Evolutionary conservation across 2,113 vertebrate species (phyloP).

Genomic region (Equus przewalskii): DNA sequence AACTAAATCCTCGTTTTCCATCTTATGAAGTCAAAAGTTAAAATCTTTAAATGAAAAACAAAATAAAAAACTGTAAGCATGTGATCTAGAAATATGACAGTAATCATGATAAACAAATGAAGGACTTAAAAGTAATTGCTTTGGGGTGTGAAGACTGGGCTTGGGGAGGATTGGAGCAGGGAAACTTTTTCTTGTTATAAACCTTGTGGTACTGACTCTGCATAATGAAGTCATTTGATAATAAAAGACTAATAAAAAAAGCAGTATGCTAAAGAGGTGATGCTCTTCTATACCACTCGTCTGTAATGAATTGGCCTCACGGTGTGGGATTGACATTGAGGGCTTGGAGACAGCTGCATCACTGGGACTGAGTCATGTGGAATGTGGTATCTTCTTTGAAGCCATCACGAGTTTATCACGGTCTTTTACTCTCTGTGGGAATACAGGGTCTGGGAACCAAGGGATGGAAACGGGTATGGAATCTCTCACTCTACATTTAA

Average conservation of each 20-base stretch:
- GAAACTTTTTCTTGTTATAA: background rate
- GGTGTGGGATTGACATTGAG: background rate
- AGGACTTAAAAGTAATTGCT: background rate
- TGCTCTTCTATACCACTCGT: background rate
- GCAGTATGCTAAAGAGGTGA: background rate
- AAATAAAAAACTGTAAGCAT: background rate
- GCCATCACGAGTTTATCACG: constrained; percentile 61
- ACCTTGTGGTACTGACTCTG: background rate
- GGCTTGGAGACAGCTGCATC: background rate
- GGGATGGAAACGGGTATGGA: background rate
- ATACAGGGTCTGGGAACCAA: constrained; percentile 49
- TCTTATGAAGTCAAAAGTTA: background rate
- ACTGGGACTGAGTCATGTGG: background rate
- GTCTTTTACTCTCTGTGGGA: background rate
- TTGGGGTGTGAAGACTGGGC: background rate
- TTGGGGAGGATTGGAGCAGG: background rate
- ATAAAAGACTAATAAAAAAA: background rate
- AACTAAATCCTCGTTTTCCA: constrained; percentile 28
- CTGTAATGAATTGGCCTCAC: background rate
- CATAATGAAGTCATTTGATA: constrained; percentile 61
- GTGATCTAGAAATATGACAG: background rate
- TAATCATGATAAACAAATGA: background rate
- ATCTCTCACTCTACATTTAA: background rate
- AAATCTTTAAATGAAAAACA: background rate
- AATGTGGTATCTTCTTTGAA: constrained; percentile 35